phyloP scores from a whole-genome alignment of 2,888 invertebrate genomes.

The Drosophila anomalata region DNA sequence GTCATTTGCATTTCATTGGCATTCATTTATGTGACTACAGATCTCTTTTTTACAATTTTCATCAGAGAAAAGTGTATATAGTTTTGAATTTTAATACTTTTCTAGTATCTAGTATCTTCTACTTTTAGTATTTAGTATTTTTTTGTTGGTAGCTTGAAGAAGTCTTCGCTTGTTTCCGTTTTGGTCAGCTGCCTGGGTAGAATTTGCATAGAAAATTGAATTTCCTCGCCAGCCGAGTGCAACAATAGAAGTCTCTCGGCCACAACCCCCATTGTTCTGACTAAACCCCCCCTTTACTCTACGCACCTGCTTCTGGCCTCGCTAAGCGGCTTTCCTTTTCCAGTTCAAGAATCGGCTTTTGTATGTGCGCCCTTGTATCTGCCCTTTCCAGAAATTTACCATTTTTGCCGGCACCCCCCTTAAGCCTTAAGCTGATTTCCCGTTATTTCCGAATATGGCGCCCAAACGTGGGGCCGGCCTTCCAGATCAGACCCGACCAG shows the following conservation, averaged over 20 bases:
- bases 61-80: neutral
- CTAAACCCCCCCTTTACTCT: neutral
- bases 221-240: conserved; percentile 53
- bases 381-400: neutral
- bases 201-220: conserved; percentile 71
- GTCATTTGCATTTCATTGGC: conserved; percentile 62
- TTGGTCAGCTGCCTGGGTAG: conserved; percentile 13
- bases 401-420: too few relatives aligned
- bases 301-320: conserved; percentile 28
- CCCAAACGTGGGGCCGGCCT: neutral
- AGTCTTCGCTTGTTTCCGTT: neutral
- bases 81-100: neutral
- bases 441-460: conserved; percentile 53
- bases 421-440: conserved; percentile 68
- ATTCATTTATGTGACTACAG: conserved; percentile 51
- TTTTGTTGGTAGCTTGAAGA: neutral
- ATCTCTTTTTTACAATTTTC: neutral
- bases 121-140: too few relatives aligned
- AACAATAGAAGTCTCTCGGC: conserved; percentile 29
- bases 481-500: neutral
- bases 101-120: too few relatives aligned
- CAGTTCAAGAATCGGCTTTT: conserved; percentile 61
- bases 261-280: neutral
- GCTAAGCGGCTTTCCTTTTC: conserved; percentile 64
- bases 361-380: neutral